Evolutionary conservation across 2,888 invertebrate genomes (phyloP).

Genomic region (Amiota mariae): DNA sequence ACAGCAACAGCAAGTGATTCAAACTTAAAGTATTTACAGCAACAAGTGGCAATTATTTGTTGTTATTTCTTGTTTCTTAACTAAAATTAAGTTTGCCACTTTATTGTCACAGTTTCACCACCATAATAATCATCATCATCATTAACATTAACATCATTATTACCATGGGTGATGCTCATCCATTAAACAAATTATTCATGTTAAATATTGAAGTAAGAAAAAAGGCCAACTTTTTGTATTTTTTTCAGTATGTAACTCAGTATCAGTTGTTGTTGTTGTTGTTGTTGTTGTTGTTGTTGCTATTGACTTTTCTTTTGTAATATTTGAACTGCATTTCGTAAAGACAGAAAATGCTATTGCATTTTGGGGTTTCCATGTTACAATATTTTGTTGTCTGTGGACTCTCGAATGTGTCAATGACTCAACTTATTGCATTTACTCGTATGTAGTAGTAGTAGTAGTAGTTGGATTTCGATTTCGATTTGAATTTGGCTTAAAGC

Average conservation of each 20-base stretch:
- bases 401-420: too few species aligned
- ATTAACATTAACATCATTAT: not conserved
- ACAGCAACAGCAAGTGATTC: not conserved
- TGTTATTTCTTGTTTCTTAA: slow-evolving; percentile 1
- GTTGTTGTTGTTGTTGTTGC: not conserved
- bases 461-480: too few species aligned
- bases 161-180: not conserved
- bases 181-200: not conserved
- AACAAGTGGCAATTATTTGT: slow-evolving; percentile 24
- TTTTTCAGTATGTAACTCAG: not conserved
- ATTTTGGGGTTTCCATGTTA: not conserved
- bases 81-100: not conserved
- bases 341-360: slow-evolving; percentile 5
- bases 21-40: not conserved
- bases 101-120: slow-evolving; percentile 22
- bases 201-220: slow-evolving; percentile 6
- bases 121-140: slow-evolving; percentile 1
- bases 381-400: too few species aligned
- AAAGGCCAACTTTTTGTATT: slow-evolving; percentile 21
- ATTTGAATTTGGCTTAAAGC: too few species aligned
- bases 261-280: not conserved
- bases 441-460: too few species aligned
- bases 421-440: too few species aligned
- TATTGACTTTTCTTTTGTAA: slow-evolving; percentile 29
- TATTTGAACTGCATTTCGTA: slow-evolving; percentile 27